Conservation (phyloP, 2,113 vertebrate genomes). For the Macquaria ambigua region DNA sequence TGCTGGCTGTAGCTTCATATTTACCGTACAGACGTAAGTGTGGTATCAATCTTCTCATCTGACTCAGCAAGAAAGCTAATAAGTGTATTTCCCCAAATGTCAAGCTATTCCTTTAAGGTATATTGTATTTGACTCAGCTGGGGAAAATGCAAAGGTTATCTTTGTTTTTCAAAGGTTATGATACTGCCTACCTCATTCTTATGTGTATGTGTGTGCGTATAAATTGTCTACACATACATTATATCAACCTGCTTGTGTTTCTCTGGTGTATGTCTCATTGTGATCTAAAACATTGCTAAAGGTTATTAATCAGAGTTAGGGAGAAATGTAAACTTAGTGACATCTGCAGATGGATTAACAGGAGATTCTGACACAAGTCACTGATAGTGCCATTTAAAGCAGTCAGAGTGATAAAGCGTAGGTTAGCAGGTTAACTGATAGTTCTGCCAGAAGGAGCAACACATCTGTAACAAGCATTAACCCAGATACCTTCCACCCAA, state of each 20-base stretch:
- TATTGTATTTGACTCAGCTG: neutral
- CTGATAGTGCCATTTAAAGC: constrained; percentile 32
- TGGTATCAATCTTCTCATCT: neutral
- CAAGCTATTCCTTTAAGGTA: neutral
- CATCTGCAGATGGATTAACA: constrained; percentile 47
- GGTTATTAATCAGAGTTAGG: constrained; percentile 42
- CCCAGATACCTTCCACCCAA: neutral
- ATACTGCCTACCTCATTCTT: neutral
- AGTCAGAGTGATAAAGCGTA: constrained; percentile 47
- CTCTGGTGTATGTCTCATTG: constrained; percentile 41
- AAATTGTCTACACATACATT: neutral
- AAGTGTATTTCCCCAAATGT: neutral
- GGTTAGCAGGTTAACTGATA: constrained; percentile 66
- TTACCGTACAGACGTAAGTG: too few relatives aligned
- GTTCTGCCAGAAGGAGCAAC: constrained; percentile 26
- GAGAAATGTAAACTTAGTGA: constrained; percentile 62
- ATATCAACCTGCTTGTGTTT: neutral
- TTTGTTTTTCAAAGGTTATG: constrained; percentile 13
- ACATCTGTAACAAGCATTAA: constrained; percentile 52
- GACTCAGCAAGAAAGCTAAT: neutral
- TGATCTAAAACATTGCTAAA: constrained; percentile 2
- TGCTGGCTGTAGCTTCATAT: neutral
- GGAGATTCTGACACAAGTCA: constrained; percentile 40
- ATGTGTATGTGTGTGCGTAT: neutral
- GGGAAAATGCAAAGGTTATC: neutral